These are phyloP conservation scores for Sorex araneus DNA, from an alignment of 2,113 vertebrate species.

Conservation along the genomic window DNA sequence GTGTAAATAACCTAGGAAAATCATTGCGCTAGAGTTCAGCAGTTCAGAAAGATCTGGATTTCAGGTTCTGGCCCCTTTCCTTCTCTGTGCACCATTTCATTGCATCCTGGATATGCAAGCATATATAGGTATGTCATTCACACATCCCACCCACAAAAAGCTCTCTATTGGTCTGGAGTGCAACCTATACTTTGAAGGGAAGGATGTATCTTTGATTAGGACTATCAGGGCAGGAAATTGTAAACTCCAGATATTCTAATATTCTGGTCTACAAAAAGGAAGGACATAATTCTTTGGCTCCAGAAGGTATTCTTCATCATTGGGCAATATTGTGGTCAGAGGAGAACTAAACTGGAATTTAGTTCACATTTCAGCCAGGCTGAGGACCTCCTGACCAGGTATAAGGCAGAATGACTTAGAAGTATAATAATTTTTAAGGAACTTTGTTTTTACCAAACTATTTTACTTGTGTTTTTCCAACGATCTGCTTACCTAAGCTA, in stretches of 20 bases:
- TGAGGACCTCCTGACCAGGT: background rate
- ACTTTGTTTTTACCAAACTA: background rate
- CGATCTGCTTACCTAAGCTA: slow-evolving; percentile 19
- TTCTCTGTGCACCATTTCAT: background rate
- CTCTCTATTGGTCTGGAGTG: background rate
- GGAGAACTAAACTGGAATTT: background rate
- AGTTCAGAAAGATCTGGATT: background rate
- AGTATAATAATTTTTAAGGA: slow-evolving; percentile 18
- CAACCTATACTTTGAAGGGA: background rate
- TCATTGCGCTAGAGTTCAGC: background rate
- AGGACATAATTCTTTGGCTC: background rate
- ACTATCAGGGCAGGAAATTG: slow-evolving; percentile 44
- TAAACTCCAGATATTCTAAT: slow-evolving; percentile 36
- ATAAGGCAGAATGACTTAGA: background rate
- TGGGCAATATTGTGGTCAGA: background rate
- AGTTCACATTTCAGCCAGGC: background rate
- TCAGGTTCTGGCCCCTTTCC: background rate
- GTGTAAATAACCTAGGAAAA: background rate
- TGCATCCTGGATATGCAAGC: background rate
- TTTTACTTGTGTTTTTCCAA: background rate
- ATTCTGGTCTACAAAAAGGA: background rate
- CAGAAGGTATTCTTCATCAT: background rate
- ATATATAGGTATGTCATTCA: background rate
- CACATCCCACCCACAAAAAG: background rate
- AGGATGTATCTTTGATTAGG: background rate